Base-by-base conservation (phyloP, 2,113 vertebrate genomes). In the Peromyscus maniculatus region DNA sequence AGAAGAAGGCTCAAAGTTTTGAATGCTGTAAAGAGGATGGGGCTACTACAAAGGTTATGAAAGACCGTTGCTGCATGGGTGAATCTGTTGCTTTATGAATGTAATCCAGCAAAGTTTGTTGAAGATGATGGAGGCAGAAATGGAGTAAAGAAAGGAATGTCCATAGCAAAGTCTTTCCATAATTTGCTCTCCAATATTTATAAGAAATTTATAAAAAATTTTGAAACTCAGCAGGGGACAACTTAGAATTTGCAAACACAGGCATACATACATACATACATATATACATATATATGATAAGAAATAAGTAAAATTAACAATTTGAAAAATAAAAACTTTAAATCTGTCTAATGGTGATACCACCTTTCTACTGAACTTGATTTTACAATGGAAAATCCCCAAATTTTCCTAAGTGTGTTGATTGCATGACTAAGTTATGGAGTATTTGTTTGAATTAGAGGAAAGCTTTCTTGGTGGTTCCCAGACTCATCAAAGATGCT, bases 1-100 rank as follows among this genome's bases (percentile, higher is more conserved):
- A 78, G 26, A 78, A 11, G 15, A 57, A 39, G n/a, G 3, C 4
- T 36, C 1, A 1, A 39, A 43, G 74, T 57, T 57, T 28, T 69
- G 22, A 69, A 72, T 16, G n/a, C 22, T 67, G 1, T 78, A n/a
- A 80, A 91, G n/a, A 89, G 28, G 11, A 52, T 86, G 59, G 46
- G 33, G 21, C 2, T 22, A 67, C 3, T 15, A 21, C 21, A 43
- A 57, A 24, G 52, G 72, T 59, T 43, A 24, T 43, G 91, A 55
- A 83, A 89, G 67, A 12, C 46, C 10, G 0, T 28, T 33, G 31
- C 0, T 24, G 0, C 1, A 69, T 28, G 2, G 15, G 9, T 13
- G n/a, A 26, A 66, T 26, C 11, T 93, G 7, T 79, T 21, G 31
- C 31, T 49, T 83, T 16, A 17, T n/a, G n/a, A 89, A 87, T 8